Percentiles rank a stretch among this genome's conserved stretches.
These are phyloP conservation scores for Phanerotoma sp. DNA, from an alignment of 2,888 invertebrate species.

Conservation along the genomic window DNA sequence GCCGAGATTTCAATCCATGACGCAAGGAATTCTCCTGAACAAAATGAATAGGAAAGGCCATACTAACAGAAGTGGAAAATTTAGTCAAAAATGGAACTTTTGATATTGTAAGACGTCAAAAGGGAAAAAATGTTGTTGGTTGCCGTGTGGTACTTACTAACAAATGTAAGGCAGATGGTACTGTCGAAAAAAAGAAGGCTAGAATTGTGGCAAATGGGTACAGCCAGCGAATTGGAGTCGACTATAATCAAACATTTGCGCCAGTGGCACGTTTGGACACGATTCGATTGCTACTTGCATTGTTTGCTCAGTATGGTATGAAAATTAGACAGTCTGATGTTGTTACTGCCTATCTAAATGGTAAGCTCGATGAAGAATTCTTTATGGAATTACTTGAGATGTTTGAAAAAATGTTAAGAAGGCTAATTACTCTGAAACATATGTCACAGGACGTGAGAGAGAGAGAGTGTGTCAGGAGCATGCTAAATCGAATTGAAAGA, in stretches of 20 bases:
- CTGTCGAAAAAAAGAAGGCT: constrained; percentile 1
- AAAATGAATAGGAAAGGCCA: no score
- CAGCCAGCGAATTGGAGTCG: constrained; percentile 2
- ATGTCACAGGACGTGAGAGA: background rate
- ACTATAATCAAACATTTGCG: constrained; percentile 10
- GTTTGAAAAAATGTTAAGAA: constrained; percentile 8
- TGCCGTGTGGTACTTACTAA: constrained; percentile 9
- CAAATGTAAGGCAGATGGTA: constrained; percentile 10
- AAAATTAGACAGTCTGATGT: constrained; percentile 22
- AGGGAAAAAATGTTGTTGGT: constrained; percentile 2
- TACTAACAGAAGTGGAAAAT: constrained; percentile 15
- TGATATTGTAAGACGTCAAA: constrained; percentile 2
- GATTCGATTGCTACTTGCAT: background rate
- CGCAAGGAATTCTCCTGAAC: no score
- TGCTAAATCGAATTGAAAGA: constrained; percentile 7
- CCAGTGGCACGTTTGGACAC: constrained; percentile 5
- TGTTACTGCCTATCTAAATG: constrained; percentile 22
- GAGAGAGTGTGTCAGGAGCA: background rate
- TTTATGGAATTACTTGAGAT: constrained; percentile 19
- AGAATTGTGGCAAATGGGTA: constrained; percentile 14
- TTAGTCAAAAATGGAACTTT: constrained; percentile 18
- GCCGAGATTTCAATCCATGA: no score
- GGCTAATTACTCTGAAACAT: background rate
- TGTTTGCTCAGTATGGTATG: background rate
- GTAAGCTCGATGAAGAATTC: constrained; percentile 14